phyloP scores from a whole-genome alignment of 2,797 vertebrate species.

The Heterohyrax brucei region DNA sequence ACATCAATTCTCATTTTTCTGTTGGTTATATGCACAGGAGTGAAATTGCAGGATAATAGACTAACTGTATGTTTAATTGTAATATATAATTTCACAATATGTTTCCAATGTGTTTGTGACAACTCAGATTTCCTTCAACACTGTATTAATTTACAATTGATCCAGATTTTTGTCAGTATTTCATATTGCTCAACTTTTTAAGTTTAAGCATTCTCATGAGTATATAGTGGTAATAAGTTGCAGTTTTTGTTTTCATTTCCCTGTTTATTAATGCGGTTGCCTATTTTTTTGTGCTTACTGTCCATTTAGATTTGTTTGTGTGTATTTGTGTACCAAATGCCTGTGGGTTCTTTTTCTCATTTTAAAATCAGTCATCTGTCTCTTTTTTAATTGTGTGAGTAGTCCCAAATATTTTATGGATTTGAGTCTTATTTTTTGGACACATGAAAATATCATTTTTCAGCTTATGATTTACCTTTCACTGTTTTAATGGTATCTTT shows the following conservation, averaged over 20 bases:
- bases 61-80: background rate
- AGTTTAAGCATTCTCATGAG: background rate
- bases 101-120: background rate
- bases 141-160: conserved; percentile 28
- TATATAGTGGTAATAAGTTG: background rate
- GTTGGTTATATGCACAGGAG: background rate
- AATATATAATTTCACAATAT: background rate
- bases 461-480: conserved; percentile 1
- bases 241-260: conserved; percentile 14
- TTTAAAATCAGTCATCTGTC: background rate
- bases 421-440: conserved; percentile 22
- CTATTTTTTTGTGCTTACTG: background rate
- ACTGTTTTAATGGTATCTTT: background rate
- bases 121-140: background rate
- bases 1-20: background rate
- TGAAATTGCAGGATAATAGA: background rate
- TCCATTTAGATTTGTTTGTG: background rate
- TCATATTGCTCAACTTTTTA: background rate
- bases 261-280: background rate
- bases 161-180: background rate
- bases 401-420: background rate
- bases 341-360: background rate
- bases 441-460: background rate
- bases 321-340: background rate
- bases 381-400: background rate